phyloP scores from a whole-genome alignment of 1,140 invertebrate genomes.

The Mamestra configurata region DNA sequence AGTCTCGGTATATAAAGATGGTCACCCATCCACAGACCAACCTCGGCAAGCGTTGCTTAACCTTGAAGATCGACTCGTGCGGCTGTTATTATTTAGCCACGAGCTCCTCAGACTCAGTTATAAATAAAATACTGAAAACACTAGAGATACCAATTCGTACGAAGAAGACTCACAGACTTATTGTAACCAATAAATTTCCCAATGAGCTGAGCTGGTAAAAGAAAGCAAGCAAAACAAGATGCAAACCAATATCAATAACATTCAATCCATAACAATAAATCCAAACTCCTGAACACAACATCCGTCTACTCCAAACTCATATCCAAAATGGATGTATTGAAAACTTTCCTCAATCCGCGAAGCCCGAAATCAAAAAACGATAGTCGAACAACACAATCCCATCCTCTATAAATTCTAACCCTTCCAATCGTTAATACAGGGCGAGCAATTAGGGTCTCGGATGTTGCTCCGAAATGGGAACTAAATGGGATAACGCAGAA shows the following conservation, averaged over 20 bases:
- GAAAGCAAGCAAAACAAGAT: neutral
- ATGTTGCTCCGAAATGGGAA: conserved; percentile 56
- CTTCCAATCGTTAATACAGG: conserved; percentile 55
- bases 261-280: neutral
- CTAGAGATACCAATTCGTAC: too few relatives aligned
- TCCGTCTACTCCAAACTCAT: neutral
- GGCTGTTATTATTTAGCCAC: too few relatives aligned
- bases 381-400: conserved; percentile 36
- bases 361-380: conserved; percentile 35
- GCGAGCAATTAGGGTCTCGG: conserved; percentile 57
- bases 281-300: neutral
- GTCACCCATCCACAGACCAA: too few relatives aligned
- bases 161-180: too few relatives aligned
- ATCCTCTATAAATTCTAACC: conserved; percentile 47
- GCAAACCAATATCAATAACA: neutral
- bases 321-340: neutral
- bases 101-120: too few relatives aligned
- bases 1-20: too few relatives aligned
- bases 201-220: too few relatives aligned
- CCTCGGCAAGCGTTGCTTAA: too few relatives aligned
- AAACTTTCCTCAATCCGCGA: conserved; percentile 1
- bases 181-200: too few relatives aligned
- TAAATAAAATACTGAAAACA: too few relatives aligned
- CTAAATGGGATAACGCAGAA: conserved; percentile 57
- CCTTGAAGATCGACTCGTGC: too few relatives aligned